Base-by-base conservation (phyloP, 2,113 vertebrate species). In the Papio anubis region DNA sequence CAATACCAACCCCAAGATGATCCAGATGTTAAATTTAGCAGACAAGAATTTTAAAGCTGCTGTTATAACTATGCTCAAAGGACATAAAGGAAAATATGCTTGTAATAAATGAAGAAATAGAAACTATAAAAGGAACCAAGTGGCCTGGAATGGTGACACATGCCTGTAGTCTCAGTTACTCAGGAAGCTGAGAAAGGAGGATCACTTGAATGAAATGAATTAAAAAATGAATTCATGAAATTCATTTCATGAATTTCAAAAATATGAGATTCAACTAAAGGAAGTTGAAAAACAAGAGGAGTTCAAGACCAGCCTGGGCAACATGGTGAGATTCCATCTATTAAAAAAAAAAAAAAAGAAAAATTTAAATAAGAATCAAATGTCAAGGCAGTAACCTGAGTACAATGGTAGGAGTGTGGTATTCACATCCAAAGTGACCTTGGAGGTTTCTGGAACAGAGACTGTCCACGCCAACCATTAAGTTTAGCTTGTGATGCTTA, bases 391-490 rank as follows among this genome's bases (percentile, higher is more conserved):
- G 52, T 40, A 48, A 73, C 13, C 52, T 27, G 9, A 32, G 61
- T 20, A 90, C 40, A 96, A 96, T 93, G 61, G 79, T 90, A 6
- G 76, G 38, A 45, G 98, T 99, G 98, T 98, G 75, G 98, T 97
- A 72, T 81, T 97, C 57, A 93, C 99, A 95, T 99, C 98, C 30
- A 99, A 99, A 86, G 98, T 99, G 96, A 99, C 99, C 30, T 99
- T 98, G 99, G 99, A 99, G 98, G 98, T 99, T 38, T 97, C 93
- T 99, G 98, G 99, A 99, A 98, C 98, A 99, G 95, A 99, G 99
- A 99, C 99, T 98, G 98, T 99, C 97, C 98, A 99, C 96, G 96
- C 97, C 81, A 99, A 99, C 94, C 98, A 99, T 95, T 99, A 99
- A 99, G 99, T 99, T 98, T 99, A 99, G 98, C 98, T 99, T 99